Evolutionary conservation across 2,113 vertebrate genomes (phyloP).

Genomic region (Nyctereutes procyonoides): DNA sequence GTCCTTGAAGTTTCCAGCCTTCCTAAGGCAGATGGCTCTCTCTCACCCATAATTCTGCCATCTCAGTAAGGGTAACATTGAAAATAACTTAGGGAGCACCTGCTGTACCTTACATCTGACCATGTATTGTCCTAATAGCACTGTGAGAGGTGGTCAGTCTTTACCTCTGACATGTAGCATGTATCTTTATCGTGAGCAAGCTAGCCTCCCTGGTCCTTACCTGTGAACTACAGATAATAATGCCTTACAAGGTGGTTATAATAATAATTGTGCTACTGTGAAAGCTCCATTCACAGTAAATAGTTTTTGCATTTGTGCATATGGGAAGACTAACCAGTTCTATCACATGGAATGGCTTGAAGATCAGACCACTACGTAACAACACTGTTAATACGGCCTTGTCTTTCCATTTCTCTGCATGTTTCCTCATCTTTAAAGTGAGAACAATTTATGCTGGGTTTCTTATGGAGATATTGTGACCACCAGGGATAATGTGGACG

Average conservation of each 20-base stretch:
- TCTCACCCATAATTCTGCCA: neutral
- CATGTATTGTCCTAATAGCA: neutral
- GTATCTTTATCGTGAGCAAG: neutral
- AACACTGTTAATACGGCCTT: neutral
- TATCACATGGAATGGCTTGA: neutral
- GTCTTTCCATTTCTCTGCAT: neutral
- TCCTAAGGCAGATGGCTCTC: neutral
- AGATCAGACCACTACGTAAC: neutral
- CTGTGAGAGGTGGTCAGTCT: neutral
- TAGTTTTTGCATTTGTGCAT: neutral
- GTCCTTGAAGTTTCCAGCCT: neutral
- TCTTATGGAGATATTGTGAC: neutral
- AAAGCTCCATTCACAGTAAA: neutral
- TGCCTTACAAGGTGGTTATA: neutral
- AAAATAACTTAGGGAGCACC: neutral
- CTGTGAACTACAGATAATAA: neutral
- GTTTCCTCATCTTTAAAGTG: neutral
- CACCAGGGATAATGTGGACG: neutral
- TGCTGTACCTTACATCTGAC: neutral
- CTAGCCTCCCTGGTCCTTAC: neutral
- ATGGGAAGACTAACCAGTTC: neutral
- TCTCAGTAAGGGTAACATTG: neutral
- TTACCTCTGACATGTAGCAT: neutral
- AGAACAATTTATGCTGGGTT: neutral
- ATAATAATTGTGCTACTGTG: neutral